Base-by-base conservation (phyloP, 2,888 invertebrate species). In the Plusia festucae region DNA sequence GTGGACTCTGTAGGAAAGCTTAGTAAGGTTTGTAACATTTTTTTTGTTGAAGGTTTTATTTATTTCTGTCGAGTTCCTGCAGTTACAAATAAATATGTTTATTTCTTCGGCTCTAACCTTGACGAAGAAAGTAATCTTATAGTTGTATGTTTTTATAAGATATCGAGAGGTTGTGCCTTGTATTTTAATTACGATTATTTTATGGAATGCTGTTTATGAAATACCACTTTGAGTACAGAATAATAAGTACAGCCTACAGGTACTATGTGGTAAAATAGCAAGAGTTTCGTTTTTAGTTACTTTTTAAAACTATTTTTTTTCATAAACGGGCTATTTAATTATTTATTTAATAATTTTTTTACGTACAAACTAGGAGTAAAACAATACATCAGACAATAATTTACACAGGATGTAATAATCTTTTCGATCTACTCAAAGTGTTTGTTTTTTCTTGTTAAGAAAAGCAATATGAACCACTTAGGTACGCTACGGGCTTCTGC, bases 1-100 rank as follows among this genome's bases (percentile, higher is more conserved):
- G 85, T 90, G 83, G 83, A 76, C 88, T 85, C 88, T 81, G 83
- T 90, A 91, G 84, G 89, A 91, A 89, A 91, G 90, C 89, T 92
- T 90, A 87, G 86, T 86, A 82, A 83, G 85, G 86, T 85, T 90
- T 89, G 83, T 86, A 83, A 83, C 84, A 84, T 84, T 86, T 83
- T 86, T 86, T 88, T 88, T 88, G 83, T 82, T 86, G 85, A 89
- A 92, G 90, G 86, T 86, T 91, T 93, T 92, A 92, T 93, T 93
- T 93, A 91, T 93, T 91, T 91, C 87, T 90, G 82, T 89, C 83
- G 84, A 87, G 90, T 90, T 89, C 88, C 85, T 85, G 86, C 85
- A 84, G 86, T 84, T 90, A 90, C 88, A 88, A 90, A 90, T 90
- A 88, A 88, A 90, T 89, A 84, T 85, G 76, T 87, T 85, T 83